Evolutionary conservation across 1,140 invertebrate genomes (phyloP), one percentile per base, ranked within the genome.

Genomic region (Oryctes rhinoceros): DNA sequence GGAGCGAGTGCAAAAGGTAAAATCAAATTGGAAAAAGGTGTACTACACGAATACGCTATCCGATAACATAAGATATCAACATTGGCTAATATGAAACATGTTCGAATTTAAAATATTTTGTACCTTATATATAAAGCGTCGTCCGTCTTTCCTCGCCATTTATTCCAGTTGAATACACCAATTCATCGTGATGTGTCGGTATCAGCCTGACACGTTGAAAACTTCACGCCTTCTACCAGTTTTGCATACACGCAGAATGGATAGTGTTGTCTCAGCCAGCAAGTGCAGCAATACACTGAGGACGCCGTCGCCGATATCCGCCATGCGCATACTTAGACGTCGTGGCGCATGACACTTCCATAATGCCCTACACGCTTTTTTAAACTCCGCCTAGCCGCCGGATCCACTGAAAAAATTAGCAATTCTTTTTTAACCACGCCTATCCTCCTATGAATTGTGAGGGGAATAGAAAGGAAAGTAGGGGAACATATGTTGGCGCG

Each of bases 391-490:
- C 81, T 82, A 47, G 75, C 59, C 35, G 67, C 71, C 48, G 78
- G 77, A 79, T 78, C 81, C 79, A 81, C 76, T 79, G 77, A 82
- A 82, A 82, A 82, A 82, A 82, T 82, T 79, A 74, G 81, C 81
- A 82, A 82, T 81, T 81, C 81, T 82, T 82, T 79, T 78, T 78
- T 80, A 82, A 81, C 79, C 81, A 79, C 81, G 81, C 81, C 81
- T 82, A 80, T 81, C 76, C 47, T 74, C 59, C 59, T 76, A 78
- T 59, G 39, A 53, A 44, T 37, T 37, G 44, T 35, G 62, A 78
- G 80, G 80, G 80, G 80, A 77, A 76, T 71, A 74, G 24, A 53
- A 35, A 53, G 65, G 74, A 77, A 67, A 59, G 74, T 47, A 76
- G 80, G 76, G 71, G 80, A 78, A 78, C 77, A 35, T 37, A 35